Percentiles rank a stretch among this genome's conserved stretches.
These are phyloP conservation scores for Standfussiana lucernea DNA, from an alignment of 2,888 invertebrate genomes.

Conservation along the genomic window DNA sequence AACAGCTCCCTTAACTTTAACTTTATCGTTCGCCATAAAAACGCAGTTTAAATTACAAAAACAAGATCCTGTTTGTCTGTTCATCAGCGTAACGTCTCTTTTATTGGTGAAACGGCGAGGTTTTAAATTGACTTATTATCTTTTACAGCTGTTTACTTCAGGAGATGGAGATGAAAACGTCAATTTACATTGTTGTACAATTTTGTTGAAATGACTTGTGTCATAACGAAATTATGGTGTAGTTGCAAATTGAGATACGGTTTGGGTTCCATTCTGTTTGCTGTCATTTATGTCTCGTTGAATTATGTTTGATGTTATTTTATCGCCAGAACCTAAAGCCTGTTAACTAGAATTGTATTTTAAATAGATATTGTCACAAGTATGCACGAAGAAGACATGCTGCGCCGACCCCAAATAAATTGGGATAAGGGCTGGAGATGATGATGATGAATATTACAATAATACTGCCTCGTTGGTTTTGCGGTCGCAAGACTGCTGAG, in stretches of 20 bases:
- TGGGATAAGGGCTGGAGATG: too few relatives aligned
- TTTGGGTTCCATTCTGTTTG: not conserved
- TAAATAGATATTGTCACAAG: not conserved
- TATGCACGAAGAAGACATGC: too few relatives aligned
- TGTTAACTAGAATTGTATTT: not conserved
- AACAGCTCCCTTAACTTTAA: conserved; percentile 32
- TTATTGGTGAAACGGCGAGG: conserved; percentile 29
- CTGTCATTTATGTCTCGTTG: not conserved
- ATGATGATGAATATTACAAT: too few relatives aligned
- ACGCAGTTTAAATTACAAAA: conserved; percentile 67
- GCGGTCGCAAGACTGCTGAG: not conserved
- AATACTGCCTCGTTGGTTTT: not conserved
- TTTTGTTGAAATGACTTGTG: conserved; percentile 41
- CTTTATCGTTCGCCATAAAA: conserved; percentile 67
- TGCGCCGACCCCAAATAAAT: too few relatives aligned
- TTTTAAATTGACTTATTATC: conserved; percentile 57
- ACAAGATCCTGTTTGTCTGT: conserved; percentile 51
- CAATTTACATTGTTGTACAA: conserved; percentile 20
- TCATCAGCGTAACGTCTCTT: conserved; percentile 47
- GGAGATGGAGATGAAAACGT: conserved; percentile 7
- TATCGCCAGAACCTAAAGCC: not conserved
- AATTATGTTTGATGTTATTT: conserved; percentile 7
- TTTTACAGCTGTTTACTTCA: conserved; percentile 32
- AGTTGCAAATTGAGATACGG: conserved; percentile 1
- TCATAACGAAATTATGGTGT: conserved; percentile 17